These are phyloP conservation scores for Sanderia malayensis DNA, from an alignment of 30 jellyfish, hydroid and myxozoan genomes.

Conservation along the genomic window DNA sequence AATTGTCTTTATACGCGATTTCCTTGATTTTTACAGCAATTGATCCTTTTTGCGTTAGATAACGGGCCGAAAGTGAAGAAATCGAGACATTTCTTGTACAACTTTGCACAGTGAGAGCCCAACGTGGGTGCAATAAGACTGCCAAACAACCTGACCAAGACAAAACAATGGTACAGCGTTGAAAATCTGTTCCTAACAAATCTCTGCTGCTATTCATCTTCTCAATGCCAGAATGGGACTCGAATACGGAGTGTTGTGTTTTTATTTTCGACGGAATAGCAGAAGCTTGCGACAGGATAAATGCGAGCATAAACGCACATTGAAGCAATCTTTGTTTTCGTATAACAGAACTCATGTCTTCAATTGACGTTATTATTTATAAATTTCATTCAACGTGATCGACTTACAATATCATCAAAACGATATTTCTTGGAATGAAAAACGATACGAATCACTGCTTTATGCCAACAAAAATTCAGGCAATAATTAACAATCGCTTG, in stretches of 20 bases:
- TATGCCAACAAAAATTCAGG: too few species aligned
- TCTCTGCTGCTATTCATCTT: too few species aligned
- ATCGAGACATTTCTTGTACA: not conserved
- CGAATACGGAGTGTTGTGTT: not conserved
- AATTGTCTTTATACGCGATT: not conserved
- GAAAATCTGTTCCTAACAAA: not conserved
- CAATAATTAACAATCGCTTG: too few species aligned
- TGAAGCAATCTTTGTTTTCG: not conserved
- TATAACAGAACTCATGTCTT: not conserved
- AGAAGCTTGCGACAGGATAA: not conserved
- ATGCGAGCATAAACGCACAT: too few species aligned
- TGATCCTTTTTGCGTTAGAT: not conserved
- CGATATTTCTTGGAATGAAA: too few species aligned
- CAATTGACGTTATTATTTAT: too few species aligned
- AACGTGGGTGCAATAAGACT: not conserved
- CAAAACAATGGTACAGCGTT: not conserved
- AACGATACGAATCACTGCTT: too few species aligned
- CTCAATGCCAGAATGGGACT: too few species aligned
- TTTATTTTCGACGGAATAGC: not conserved
- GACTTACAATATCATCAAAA: too few species aligned
- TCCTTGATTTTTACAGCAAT: not conserved
- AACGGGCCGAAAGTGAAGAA: not conserved
- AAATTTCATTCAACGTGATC: too few species aligned
- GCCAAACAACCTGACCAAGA: not conserved
- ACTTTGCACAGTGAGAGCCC: not conserved